A percentile compares a stretch with the other conserved stretches of the same genome.
phyloP scores from a whole-genome alignment of 2,888 invertebrate species.

The Scaptomyza parva region DNA sequence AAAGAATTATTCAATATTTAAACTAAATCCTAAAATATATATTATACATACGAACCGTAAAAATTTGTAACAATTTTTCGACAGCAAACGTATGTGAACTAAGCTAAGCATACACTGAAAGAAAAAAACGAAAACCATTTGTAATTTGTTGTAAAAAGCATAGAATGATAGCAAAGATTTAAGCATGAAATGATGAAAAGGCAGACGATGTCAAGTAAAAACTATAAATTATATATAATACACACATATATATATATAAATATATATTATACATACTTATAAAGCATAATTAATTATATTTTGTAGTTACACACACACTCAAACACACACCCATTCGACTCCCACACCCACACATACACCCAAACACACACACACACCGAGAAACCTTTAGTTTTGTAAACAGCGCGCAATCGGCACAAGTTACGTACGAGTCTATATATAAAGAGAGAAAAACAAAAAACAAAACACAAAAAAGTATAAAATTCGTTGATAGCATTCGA shows the following conservation, averaged over 20 bases:
- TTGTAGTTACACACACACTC: slow-evolving; percentile 63
- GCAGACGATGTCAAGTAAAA: slow-evolving; percentile 60
- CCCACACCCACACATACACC: slow-evolving; percentile 27
- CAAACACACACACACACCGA: slow-evolving; percentile 35
- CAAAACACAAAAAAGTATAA: slow-evolving; percentile 18
- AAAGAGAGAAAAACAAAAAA: slow-evolving; percentile 14
- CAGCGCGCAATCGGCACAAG: slow-evolving; percentile 76
- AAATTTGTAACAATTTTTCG: slow-evolving; percentile 74
- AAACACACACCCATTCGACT: slow-evolving; percentile 24
- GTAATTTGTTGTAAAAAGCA: slow-evolving; percentile 79
- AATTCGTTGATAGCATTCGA: slow-evolving; percentile 70
- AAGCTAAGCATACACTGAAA: slow-evolving; percentile 51
- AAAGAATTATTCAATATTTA: slow-evolving; percentile 43
- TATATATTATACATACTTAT: slow-evolving; percentile 64
- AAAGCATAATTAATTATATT: slow-evolving; percentile 69
- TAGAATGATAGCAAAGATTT: slow-evolving; percentile 26
- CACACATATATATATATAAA: slow-evolving; percentile 58
- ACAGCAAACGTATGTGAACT: slow-evolving; percentile 66
- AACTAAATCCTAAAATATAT: slow-evolving; percentile 36
- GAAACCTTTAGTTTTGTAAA: slow-evolving; percentile 71
- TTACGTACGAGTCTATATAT: slow-evolving; percentile 58
- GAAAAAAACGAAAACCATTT: slow-evolving; percentile 56
- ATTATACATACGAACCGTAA: slow-evolving; percentile 40
- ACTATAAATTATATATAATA: slow-evolving; percentile 65
- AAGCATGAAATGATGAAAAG: slow-evolving; percentile 28